Evolutionary conservation across 2,888 invertebrate genomes (phyloP).

Genomic region (Ecdyonurus torrentis): DNA sequence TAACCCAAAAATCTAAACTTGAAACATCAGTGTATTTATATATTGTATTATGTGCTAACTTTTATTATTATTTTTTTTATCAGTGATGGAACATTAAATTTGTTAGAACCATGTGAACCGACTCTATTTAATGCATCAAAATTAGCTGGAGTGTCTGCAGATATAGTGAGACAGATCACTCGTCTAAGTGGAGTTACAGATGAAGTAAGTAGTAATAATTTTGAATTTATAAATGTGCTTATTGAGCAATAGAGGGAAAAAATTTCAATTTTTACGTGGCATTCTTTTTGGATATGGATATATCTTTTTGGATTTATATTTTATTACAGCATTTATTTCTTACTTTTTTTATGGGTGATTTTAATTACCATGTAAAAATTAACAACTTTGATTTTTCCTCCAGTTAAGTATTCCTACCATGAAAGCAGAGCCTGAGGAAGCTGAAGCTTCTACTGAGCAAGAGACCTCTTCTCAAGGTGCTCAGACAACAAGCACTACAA

Average conservation of each 20-base stretch:
- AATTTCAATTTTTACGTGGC: too few species aligned
- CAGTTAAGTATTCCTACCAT: background rate
- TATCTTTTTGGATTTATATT: too few species aligned
- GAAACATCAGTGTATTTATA: too few species aligned
- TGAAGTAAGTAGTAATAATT: slow-evolving; percentile 30
- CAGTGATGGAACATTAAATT: slow-evolving; percentile 27
- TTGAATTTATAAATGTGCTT: too few species aligned
- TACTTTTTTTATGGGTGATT: too few species aligned
- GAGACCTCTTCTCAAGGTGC: background rate
- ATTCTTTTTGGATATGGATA: too few species aligned
- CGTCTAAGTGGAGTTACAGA: slow-evolving; percentile 35
- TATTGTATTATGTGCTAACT: too few species aligned
- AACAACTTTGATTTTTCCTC: background rate
- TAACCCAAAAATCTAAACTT: too few species aligned
- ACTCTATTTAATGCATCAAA: slow-evolving; percentile 30
- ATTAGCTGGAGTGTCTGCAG: slow-evolving; percentile 31
- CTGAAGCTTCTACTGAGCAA: background rate
- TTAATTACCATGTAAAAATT: too few species aligned
- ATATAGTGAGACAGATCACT: slow-evolving; percentile 33
- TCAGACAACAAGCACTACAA: background rate
- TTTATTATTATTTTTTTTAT: too few species aligned
- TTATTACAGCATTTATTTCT: too few species aligned
- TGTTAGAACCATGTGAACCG: slow-evolving; percentile 32
- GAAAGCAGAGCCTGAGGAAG: background rate
- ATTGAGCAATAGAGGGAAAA: too few species aligned